A percentile compares a stretch with the other conserved stretches of the same genome.
Evolutionary conservation across 2,113 vertebrate species (phyloP).

Genomic region (Dicerorhinus sumatrensis): DNA sequence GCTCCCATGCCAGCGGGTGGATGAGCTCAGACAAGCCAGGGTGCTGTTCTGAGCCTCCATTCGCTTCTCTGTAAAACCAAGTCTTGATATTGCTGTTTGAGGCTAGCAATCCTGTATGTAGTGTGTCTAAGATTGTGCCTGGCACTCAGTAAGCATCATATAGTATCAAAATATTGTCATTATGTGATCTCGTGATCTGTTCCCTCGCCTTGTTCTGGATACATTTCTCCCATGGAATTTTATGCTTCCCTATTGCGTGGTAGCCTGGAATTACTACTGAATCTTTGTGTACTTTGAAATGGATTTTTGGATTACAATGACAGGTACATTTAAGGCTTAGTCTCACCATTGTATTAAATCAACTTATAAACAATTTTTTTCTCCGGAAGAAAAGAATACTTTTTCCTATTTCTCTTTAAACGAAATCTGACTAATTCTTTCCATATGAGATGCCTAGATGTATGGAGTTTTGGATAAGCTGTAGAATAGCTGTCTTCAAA

Average conservation of each 20-base stretch:
- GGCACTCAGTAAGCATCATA: neutral
- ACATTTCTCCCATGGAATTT: neutral
- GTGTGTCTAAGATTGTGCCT: neutral
- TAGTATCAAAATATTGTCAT: neutral
- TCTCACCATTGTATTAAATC: neutral
- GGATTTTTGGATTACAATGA: neutral
- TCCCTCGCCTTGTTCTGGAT: neutral
- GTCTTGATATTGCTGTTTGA: neutral
- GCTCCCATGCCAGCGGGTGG: too few relatives aligned
- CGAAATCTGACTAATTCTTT: neutral
- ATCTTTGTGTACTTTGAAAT: neutral
- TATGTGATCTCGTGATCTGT: fast-evolving
- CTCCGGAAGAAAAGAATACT: neutral
- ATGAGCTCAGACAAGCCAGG: fast-evolving
- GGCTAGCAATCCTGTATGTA: neutral
- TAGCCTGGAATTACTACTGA: neutral
- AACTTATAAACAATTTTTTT: neutral
- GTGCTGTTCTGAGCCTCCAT: neutral
- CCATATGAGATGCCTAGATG: neutral
- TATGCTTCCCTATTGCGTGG: neutral
- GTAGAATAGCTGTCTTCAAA: neutral
- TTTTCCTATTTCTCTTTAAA: neutral
- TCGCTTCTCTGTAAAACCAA: neutral
- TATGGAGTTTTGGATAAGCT: neutral
- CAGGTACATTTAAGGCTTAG: neutral